Percentiles rank a stretch among this genome's conserved stretches.
Evolutionary conservation across 2,113 vertebrate species (phyloP).

Genomic region (Lanius collurio): DNA sequence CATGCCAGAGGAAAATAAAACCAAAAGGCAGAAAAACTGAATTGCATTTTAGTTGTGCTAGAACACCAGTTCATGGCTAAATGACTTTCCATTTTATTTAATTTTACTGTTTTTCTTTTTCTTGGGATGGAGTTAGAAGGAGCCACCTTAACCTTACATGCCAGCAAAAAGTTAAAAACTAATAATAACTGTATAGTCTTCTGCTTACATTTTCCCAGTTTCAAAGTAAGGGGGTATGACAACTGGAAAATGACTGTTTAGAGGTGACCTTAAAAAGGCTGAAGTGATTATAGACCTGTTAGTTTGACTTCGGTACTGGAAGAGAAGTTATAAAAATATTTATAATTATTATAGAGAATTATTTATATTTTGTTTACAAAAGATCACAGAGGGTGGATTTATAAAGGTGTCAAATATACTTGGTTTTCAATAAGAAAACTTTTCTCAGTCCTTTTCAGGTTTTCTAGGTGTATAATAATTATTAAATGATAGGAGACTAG

Average conservation of each 20-base stretch:
- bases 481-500: background rate
- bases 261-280: background rate
- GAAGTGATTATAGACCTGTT: background rate
- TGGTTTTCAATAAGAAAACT: background rate
- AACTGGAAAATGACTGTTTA: background rate
- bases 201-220: background rate
- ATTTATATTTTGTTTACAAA: background rate
- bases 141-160: background rate
- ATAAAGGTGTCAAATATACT: background rate
- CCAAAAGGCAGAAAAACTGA: background rate
- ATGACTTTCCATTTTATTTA: background rate
- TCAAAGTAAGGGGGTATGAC: background rate
- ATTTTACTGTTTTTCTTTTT: background rate
- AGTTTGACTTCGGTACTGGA: background rate
- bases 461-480: background rate
- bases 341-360: background rate
- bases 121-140: background rate
- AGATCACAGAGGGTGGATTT: background rate
- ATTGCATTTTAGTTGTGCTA: background rate
- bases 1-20: background rate
- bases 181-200: background rate
- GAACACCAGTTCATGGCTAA: background rate
- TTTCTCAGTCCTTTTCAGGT: background rate
- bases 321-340: background rate
- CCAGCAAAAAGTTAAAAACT: background rate